A percentile compares a stretch with the other conserved stretches of the same genome.
These are phyloP conservation scores for Tenualosa ilisha DNA, from an alignment of 2,797 vertebrate genomes.

Conservation along the genomic window DNA sequence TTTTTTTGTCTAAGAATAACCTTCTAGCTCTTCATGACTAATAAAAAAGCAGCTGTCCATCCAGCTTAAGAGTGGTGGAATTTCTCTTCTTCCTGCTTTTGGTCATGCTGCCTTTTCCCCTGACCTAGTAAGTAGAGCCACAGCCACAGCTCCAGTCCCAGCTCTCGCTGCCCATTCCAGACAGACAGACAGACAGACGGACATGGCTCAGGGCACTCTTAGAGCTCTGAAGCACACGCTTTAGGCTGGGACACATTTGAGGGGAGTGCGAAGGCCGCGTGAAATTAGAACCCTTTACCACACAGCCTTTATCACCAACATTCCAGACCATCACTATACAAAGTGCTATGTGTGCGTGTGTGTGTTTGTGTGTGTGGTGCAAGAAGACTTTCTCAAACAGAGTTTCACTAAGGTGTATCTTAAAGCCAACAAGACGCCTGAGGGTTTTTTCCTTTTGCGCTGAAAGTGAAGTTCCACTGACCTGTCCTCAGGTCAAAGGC, in stretches of 20 bases:
- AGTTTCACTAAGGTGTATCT: background rate
- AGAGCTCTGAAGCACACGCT: background rate
- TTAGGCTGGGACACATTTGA: background rate
- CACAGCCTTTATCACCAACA: background rate
- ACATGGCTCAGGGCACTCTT: background rate
- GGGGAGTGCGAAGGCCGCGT: background rate
- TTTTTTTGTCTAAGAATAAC: background rate
- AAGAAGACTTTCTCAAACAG: background rate
- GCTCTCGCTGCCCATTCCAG: background rate
- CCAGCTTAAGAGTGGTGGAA: background rate
- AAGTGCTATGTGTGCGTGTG: constrained; percentile 24
- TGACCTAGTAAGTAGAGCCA: background rate
- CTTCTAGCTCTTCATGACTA: background rate
- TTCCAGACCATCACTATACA: background rate
- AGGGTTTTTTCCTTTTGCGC: background rate
- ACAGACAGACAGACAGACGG: background rate
- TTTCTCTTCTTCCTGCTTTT: background rate
- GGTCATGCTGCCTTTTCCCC: background rate
- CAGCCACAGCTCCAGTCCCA: background rate
- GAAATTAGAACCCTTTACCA: constrained; percentile 4
- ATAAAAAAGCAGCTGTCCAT: background rate
- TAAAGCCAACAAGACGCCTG: background rate
- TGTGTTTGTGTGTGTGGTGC: constrained; percentile 32
- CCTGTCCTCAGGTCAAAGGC: constrained; percentile 45
- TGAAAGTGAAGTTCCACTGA: constrained; percentile 38